Evolutionary conservation across 2,797 vertebrate species (phyloP), one percentile per base, ranked within the genome.

Genomic region (Austrolebias charrua): DNA sequence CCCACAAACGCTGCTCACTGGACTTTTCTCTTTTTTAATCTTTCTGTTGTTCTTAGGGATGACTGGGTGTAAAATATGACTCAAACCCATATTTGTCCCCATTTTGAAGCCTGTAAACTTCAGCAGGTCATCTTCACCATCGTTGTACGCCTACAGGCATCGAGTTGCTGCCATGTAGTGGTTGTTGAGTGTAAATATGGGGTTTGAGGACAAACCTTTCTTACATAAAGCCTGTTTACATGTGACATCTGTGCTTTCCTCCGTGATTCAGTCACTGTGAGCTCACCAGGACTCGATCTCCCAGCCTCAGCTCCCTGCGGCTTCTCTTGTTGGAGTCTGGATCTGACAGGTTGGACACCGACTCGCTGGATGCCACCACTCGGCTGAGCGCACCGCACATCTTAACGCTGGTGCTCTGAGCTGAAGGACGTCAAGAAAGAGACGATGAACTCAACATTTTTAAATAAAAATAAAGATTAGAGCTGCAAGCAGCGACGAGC

Each of bases 311-410:
- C 79, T 98, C 97, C 60, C 95, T 86, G 73, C 94, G 94, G 46
- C 88, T 94, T 81, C 97, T 99, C 90, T 98, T 97, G 8, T 92
- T 55, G 0, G 97, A 98, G 16, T 98, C 96, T 0, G 96, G 89
- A 86, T 99, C 98, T 0, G 98, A 98, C 3, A 99, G 92, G 80
- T 99, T 99, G 1, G 96, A 96, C 69, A 95, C 80, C 0, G 97
- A 98, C 76, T 95, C 96, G 5, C 95, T 98, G 70, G 93, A 84
- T 0, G 93, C 91, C 79, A 90, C 91, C 9, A 92, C 92, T 13
- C 96, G 93, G 69, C 91, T 95, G 0, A 90, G 73, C 1, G 90
- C 86, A 5, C 92, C 58, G 0, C 28, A 35, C 0, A 89, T 79
- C 45, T 90, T 81, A 5, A 90, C 81, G 0, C 89, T 71, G 0